These are phyloP conservation scores for Drosophila grimshawi DNA, from an alignment of 1,140 invertebrate species.

Conservation along the genomic window DNA sequence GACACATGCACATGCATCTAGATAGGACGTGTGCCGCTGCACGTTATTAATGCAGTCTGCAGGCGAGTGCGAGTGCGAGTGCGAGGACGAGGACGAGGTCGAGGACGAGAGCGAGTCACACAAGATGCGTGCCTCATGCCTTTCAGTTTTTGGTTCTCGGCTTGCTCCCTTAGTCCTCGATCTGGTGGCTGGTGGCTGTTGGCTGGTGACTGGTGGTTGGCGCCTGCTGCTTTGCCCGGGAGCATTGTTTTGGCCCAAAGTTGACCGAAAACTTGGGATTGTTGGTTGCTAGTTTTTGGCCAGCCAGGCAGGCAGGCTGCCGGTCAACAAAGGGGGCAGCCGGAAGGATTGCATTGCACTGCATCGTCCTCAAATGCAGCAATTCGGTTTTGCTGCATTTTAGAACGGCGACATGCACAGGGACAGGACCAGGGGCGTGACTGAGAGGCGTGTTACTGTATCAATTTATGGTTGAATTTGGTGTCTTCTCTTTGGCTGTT, in stretches of 20 bases:
- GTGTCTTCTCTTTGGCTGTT: constrained; percentile 69
- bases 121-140: constrained; percentile 48
- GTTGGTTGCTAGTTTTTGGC: constrained; percentile 75
- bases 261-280: constrained; percentile 82
- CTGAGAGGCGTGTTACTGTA: constrained; percentile 69
- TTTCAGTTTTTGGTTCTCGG: background rate
- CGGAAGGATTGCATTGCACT: constrained; percentile 18
- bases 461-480: constrained; percentile 82
- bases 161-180: background rate
- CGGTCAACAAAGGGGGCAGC: constrained; percentile 8
- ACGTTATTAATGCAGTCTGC: constrained; percentile 46
- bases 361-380: constrained; percentile 33
- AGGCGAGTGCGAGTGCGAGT: background rate
- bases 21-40: constrained; percentile 34
- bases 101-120: constrained; percentile 18
- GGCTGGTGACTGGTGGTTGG: constrained; percentile 21
- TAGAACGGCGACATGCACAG: background rate
- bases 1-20: constrained; percentile 18
- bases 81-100: background rate
- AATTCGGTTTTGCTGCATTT: constrained; percentile 30
- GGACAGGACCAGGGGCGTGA: constrained; percentile 23
- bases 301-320: constrained; percentile 23
- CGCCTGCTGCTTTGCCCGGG: constrained; percentile 9
- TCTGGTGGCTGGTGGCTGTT: background rate
- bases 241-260: constrained; percentile 81